Evolutionary conservation across 2,113 vertebrate species (phyloP).

Genomic region (Sminthopsis crassicaudata): DNA sequence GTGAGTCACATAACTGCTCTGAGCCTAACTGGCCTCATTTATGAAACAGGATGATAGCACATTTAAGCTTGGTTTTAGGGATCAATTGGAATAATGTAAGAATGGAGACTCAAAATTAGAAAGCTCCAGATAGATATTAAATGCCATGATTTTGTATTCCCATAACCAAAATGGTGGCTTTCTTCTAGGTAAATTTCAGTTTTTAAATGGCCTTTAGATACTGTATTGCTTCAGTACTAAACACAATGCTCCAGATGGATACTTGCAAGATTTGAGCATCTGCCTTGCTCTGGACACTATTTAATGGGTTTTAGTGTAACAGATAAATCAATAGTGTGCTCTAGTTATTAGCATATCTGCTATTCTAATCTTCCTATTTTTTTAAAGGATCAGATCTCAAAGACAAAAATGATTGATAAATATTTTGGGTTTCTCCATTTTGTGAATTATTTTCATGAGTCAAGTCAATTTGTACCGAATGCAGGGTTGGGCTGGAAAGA

Average conservation of each 20-base stretch:
- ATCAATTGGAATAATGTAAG: background rate
- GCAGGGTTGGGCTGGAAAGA: background rate
- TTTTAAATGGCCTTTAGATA: background rate
- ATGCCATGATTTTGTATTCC: background rate
- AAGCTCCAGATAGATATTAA: background rate
- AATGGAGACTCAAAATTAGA: background rate
- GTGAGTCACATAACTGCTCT: background rate
- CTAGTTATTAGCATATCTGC: background rate
- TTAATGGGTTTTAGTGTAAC: background rate
- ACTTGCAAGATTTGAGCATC: background rate
- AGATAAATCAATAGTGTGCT: background rate
- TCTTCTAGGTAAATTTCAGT: background rate
- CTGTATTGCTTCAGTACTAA: background rate
- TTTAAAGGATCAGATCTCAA: background rate
- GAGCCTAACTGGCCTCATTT: background rate
- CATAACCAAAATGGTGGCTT: background rate
- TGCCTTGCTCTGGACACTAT: background rate
- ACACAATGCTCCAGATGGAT: background rate
- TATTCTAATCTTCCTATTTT: background rate
- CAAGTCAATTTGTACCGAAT: background rate
- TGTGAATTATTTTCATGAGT: background rate
- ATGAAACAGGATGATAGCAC: background rate
- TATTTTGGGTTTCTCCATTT: background rate
- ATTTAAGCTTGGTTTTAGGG: background rate
- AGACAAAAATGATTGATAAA: background rate